Evolutionary conservation across 2,797 vertebrate species (phyloP), one percentile per base, ranked within the genome.

Genomic region (Eulemur mongoz): DNA sequence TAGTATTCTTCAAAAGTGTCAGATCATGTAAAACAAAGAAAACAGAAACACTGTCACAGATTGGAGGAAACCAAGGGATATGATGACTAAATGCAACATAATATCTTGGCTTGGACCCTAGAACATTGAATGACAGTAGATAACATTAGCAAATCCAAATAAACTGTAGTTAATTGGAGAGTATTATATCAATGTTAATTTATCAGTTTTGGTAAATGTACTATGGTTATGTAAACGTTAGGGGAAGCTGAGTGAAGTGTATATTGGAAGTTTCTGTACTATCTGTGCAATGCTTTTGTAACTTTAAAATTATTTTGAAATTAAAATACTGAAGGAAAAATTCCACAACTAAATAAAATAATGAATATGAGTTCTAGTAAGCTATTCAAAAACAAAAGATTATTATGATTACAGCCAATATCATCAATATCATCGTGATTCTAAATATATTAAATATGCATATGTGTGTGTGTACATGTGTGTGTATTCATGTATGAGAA

Each of bases 271-370:
- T n/a, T 91, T 80, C 50, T 81, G 4, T 23, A 59, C 30, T 20
- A 27, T 52, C 18, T 89, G 18, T 80, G 30, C 9, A 82, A 57
- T 38, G 22, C 20, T 88, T 72, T 65, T 13, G 0, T 61, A 96
- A 76, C 90, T 59, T 67, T 69, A 50, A 93, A 88, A 78, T 85
- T 81, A 78, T 40, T 79, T 89, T 3, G 38, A 72, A 89, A 83
- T 92, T 69, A 91, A 96, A 84, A 5, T 63, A 63, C 30, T 84
- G 8, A 57, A 86, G 50, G 61, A 92, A 50, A 89, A 61, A 38
- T 40, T 59, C 12, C 13, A 50, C 12, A 18, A 73, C 12, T 85
- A 61, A 87, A 87, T 23, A 79, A 90, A 81, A 88, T 20, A 20
- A 75, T 48, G 30, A 83, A 32, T 54, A 23, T 54, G n/a, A 90